Conservation (phyloP, 1,140 invertebrate genomes). For the Metopolophium dirhodum region DNA sequence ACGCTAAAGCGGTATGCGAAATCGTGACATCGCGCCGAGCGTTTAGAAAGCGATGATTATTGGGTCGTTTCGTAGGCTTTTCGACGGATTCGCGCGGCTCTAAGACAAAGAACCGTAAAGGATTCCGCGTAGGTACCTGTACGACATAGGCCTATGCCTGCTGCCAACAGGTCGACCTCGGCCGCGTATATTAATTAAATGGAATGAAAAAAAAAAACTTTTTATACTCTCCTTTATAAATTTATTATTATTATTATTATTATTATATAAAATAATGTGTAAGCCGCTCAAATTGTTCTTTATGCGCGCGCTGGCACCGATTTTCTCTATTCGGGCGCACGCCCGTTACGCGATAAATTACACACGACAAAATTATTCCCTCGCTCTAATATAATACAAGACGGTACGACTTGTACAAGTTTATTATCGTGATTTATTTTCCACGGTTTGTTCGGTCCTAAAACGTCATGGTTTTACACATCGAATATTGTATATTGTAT, state of each 20-base stretch:
- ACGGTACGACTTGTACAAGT: conserved; percentile 3
- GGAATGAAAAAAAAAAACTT: background rate
- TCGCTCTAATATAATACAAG: conserved; percentile 5
- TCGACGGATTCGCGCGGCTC: background rate
- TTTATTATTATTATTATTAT: no score
- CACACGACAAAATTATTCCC: conserved; percentile 3
- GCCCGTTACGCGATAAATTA: conserved; percentile 4
- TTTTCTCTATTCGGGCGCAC: background rate
- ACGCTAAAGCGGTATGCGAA: background rate
- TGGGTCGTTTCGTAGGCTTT: conserved; percentile 29
- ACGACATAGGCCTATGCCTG: background rate
- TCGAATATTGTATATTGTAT: background rate
- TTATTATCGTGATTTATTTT: conserved; percentile 10
- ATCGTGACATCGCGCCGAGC: conserved; percentile 2
- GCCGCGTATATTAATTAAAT: conserved; percentile 18
- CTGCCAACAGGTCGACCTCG: conserved; percentile 45
- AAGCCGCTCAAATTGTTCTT: conserved; percentile 1
- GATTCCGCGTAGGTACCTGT: background rate
- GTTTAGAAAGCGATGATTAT: conserved; percentile 45
- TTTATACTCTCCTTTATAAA: background rate
- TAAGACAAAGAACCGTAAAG: conserved; percentile 35
- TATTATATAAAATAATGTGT: background rate
- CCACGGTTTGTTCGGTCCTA: background rate
- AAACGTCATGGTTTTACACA: background rate
- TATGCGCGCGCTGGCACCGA: background rate